A percentile compares a stretch with the other conserved stretches of the same genome.
Evolutionary conservation across 2,888 invertebrate species (phyloP).

Genomic region (Orthosia gothica): DNA sequence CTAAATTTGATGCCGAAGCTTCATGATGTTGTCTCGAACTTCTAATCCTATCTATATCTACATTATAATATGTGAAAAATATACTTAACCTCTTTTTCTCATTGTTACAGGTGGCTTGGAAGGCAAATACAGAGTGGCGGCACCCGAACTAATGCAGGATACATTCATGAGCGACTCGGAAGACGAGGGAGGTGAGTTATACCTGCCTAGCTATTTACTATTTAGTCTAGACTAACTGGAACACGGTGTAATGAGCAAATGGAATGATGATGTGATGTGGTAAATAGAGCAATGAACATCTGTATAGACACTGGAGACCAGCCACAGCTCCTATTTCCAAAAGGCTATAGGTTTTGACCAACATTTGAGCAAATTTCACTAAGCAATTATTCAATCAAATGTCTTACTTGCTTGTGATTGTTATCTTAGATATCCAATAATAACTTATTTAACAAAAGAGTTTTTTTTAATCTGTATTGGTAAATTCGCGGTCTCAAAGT

Average conservation of each 20-base stretch:
- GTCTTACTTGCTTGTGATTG: no score
- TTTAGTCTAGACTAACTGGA: slow-evolving; percentile 22
- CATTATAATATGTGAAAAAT: background rate
- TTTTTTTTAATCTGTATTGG: background rate
- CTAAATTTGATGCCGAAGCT: background rate
- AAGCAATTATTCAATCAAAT: no score
- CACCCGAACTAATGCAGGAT: slow-evolving; percentile 99
- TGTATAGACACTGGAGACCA: background rate
- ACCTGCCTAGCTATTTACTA: slow-evolving; percentile 16
- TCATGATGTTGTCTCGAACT: background rate
- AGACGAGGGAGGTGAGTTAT: slow-evolving; percentile 97
- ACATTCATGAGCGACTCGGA: slow-evolving; percentile 99
- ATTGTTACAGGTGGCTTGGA: slow-evolving; percentile 93
- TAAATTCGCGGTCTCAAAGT: no score
- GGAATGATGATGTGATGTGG: background rate
- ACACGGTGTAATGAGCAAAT: slow-evolving; percentile 20
- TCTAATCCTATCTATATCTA: background rate
- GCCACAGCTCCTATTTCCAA: background rate
- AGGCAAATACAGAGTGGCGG: slow-evolving; percentile 99
- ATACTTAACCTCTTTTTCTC: slow-evolving; percentile 6
- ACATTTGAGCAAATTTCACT: no score
- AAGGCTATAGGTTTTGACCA: background rate
- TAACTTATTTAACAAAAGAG: background rate
- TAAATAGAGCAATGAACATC: background rate
- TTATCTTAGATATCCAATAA: no score